phyloP scores from a whole-genome alignment of 2,797 vertebrate genomes.

The Cossypha caffra region DNA sequence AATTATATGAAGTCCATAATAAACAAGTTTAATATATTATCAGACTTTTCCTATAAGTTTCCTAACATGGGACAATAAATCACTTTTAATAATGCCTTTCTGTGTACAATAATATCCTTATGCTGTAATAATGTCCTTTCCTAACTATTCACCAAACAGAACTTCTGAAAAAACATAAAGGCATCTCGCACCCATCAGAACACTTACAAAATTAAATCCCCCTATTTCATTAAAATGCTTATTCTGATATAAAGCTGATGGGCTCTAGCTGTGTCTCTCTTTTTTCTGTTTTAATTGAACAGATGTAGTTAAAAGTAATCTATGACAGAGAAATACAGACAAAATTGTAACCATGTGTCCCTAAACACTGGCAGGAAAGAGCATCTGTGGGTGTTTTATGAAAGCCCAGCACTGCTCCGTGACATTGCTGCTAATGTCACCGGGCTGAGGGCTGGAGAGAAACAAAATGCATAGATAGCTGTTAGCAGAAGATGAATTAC shows the following conservation, averaged over 20 bases:
- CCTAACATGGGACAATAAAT: slow-evolving; percentile 71
- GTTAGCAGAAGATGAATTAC: slow-evolving; percentile 81
- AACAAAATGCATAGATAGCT: slow-evolving; percentile 78
- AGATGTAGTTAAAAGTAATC: slow-evolving; percentile 78
- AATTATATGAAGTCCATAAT: slow-evolving; percentile 78
- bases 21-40: slow-evolving; percentile 83
- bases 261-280: slow-evolving; percentile 57
- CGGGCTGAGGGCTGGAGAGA: slow-evolving; percentile 74
- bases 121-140: slow-evolving; percentile 70
- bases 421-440: slow-evolving; percentile 75
- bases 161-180: slow-evolving; percentile 70
- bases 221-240: slow-evolving; percentile 72
- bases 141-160: slow-evolving; percentile 74
- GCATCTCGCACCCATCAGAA: slow-evolving; percentile 67
- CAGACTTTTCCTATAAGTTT: slow-evolving; percentile 80
- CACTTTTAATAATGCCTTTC: slow-evolving; percentile 80
- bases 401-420: slow-evolving; percentile 69
- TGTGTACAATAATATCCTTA: slow-evolving; percentile 75
- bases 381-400: slow-evolving; percentile 79
- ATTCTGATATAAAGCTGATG: slow-evolving; percentile 62
- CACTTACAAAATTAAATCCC: slow-evolving; percentile 68
- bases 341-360: slow-evolving; percentile 82
- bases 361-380: slow-evolving; percentile 74
- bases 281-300: slow-evolving; percentile 76
- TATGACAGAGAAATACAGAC: slow-evolving; percentile 73